phyloP scores from a whole-genome alignment of 2,888 invertebrate genomes.

The Atethmia centrago region DNA sequence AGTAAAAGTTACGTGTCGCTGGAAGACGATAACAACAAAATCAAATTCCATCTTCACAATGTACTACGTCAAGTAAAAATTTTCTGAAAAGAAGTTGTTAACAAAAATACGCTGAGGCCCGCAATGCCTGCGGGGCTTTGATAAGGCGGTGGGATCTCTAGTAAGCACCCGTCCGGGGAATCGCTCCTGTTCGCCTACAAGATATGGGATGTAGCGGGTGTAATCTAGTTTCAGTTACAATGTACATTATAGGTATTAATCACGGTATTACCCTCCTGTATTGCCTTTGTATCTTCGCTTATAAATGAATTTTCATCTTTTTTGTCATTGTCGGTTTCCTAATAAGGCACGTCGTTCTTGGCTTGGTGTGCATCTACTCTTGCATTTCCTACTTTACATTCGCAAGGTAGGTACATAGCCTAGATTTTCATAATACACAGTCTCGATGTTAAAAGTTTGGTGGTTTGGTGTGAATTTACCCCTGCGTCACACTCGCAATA shows the following conservation, averaged over 20 bases:
- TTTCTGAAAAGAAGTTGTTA: conserved; percentile 88
- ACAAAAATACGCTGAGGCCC: conserved; percentile 85
- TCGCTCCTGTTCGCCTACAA: conserved; percentile 63
- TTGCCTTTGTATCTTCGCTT: background rate
- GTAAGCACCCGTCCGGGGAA: conserved; percentile 80
- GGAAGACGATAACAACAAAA: conserved; percentile 74
- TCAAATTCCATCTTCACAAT: conserved; percentile 80
- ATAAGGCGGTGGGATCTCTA: conserved; percentile 83
- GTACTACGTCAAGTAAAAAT: conserved; percentile 80
- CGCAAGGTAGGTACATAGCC: background rate
- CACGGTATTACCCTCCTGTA: conserved; percentile 3
- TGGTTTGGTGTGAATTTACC: background rate
- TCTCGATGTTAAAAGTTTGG: too few relatives aligned
- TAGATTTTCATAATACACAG: too few relatives aligned
- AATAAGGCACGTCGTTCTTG: background rate
- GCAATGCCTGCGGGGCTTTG: conserved; percentile 84
- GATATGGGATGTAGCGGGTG: conserved; percentile 66
- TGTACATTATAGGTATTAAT: conserved; percentile 24
- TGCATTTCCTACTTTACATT: background rate
- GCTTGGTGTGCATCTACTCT: background rate
- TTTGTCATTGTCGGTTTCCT: background rate
- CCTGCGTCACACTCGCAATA: background rate
- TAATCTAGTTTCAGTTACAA: conserved; percentile 42
- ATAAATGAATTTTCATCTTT: background rate
- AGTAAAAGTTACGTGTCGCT: conserved; percentile 56